Conservation (phyloP, 2,797 vertebrate genomes). For the Dicrostonyx torquatus region DNA sequence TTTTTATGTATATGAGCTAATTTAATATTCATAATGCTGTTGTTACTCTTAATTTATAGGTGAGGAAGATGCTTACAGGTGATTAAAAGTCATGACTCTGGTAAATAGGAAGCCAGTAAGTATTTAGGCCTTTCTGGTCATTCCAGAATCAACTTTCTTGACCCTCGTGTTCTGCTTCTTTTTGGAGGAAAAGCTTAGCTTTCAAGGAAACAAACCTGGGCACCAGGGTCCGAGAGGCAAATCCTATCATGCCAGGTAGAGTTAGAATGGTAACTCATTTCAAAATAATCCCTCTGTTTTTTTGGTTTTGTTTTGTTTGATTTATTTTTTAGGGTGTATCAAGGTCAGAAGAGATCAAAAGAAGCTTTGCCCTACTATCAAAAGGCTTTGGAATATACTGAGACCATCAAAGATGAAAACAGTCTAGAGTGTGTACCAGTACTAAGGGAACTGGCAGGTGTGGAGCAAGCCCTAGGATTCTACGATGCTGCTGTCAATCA, state of each 20-base stretch:
- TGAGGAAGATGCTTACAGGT: neutral
- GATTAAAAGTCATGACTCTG: neutral
- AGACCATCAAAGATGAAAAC: constrained; percentile 74
- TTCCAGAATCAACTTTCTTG: neutral
- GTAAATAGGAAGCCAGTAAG: neutral
- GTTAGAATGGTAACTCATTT: constrained; percentile 4
- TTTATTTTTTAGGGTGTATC: constrained; percentile 83
- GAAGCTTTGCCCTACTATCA: constrained; percentile 85
- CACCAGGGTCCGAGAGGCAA: neutral
- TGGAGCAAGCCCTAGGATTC: constrained; percentile 82
- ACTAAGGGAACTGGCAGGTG: constrained; percentile 85
- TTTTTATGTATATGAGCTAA: neutral
- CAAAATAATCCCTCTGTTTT: neutral
- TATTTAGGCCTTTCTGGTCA: neutral
- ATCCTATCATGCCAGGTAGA: neutral
- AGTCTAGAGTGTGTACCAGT: constrained; percentile 78
- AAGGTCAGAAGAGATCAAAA: constrained; percentile 81
- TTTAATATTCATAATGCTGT: neutral
- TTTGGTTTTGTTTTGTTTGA: constrained; percentile 41
- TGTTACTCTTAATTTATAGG: neutral
- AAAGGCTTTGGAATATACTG: constrained; percentile 83
- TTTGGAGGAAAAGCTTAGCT: neutral
- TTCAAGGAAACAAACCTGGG: neutral
- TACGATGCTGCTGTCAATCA: constrained; percentile 81
- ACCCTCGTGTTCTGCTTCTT: neutral